These are phyloP conservation scores for Zaprionus inermis DNA, from an alignment of 1,140 invertebrate species.

Conservation along the genomic window DNA sequence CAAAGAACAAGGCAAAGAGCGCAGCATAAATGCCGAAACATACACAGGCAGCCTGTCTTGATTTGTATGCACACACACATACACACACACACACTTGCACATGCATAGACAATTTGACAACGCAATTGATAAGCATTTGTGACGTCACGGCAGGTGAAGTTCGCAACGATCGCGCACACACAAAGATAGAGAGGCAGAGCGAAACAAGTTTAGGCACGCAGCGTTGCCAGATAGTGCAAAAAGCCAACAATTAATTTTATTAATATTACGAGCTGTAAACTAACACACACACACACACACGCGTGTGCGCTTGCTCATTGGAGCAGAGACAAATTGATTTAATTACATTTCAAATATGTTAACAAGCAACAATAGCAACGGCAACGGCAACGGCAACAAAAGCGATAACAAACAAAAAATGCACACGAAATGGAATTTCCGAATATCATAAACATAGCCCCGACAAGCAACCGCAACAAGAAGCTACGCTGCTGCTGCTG, in stretches of 20 bases:
- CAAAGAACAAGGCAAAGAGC: background rate
- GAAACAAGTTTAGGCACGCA: conserved; percentile 41
- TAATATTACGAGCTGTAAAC: conserved; percentile 31
- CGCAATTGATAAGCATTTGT: conserved; percentile 52
- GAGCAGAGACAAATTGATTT: conserved; percentile 56
- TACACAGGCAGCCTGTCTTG: background rate
- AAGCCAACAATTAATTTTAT: conserved; percentile 37
- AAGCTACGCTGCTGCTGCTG: conserved; percentile 23
- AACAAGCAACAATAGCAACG: conserved; percentile 45
- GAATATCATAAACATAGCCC: conserved; percentile 70
- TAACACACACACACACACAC: conserved; percentile 8
- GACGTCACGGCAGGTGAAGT: conserved; percentile 45
- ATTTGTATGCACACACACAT: background rate
- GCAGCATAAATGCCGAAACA: background rate
- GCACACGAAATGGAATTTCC: conserved; percentile 73
- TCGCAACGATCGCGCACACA: conserved; percentile 8
- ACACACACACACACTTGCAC: conserved; percentile 1
- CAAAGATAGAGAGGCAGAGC: background rate
- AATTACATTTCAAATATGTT: conserved; percentile 61
- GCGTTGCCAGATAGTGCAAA: conserved; percentile 43
- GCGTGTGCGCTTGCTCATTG: conserved; percentile 32
- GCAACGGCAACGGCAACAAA: conserved; percentile 10
- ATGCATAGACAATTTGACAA: conserved; percentile 37
- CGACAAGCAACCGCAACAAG: conserved; percentile 36
- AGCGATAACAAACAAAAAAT: conserved; percentile 51